Evolutionary conservation across 2,888 invertebrate genomes (phyloP), one percentile per base, ranked within the genome.

Genomic region (Tolmerus cingulatus): DNA sequence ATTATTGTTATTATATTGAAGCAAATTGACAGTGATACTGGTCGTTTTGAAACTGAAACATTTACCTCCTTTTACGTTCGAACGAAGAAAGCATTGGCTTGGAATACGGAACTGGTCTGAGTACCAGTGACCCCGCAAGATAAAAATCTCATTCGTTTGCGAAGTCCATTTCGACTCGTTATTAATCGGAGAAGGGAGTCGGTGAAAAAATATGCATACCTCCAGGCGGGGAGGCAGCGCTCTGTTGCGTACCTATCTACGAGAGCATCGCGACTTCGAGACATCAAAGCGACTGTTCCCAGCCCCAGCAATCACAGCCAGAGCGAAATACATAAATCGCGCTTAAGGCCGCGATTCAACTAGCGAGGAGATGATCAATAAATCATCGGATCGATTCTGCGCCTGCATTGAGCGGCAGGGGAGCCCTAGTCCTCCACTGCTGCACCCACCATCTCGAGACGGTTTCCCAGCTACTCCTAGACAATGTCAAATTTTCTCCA

Each of bases 321-420:
- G 23, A 46, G 14, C 3, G 51, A 51, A 79, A 79, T 79, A n/a
- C n/a, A n/a, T n/a, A 79, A 51, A 79, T 82, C 66, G 66, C 19
- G 57, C 46, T 66, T 66, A 37, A 66, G 82, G 82, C 66, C 16
- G 23, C 19, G 23, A 66, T 37, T 66, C 66, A 82, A 19, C 66
- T 30, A 37, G 27, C 66, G 66, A 84, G 66, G 66, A 84, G 82
- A 66, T 84, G 82, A 84, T 84, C 82, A 84, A 84, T 84, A 84
- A 84, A 84, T 84, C 82, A 84, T 84, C 40, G 66, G 23, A 84
- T 84, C 82, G 57, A 84, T 84, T 66, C 37, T 37, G 23, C 37
- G 51, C 82, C 19, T 34, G 23, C 82, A 84, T 66, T 66, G 66
- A 66, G 66, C 66, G 23, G 66, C 82, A 23, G 40, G 43, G 27